Percentiles rank a stretch among this genome's conserved stretches.
These are phyloP conservation scores for Agrotis clavis DNA, from an alignment of 2,888 invertebrate genomes.

Conservation along the genomic window DNA sequence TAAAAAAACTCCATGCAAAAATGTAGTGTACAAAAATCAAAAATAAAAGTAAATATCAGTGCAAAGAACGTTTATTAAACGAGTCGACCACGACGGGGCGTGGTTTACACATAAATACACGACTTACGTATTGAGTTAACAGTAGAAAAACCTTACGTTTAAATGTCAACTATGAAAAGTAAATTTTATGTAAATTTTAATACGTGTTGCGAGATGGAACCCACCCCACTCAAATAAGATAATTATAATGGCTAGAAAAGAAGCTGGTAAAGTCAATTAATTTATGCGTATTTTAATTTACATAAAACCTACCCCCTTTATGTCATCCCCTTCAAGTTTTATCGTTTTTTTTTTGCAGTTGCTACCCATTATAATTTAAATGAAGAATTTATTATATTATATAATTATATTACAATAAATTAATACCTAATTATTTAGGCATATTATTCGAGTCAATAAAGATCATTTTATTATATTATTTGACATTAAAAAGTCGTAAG, in stretches of 20 bases:
- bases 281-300: not conserved
- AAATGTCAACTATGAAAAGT: not conserved
- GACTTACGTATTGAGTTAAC: constrained; percentile 38
- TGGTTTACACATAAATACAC: constrained; percentile 45
- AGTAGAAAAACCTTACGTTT: constrained; percentile 45
- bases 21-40: constrained; percentile 38
- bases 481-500: constrained; percentile 3
- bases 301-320: not conserved
- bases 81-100: constrained; percentile 38
- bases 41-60: constrained; percentile 67
- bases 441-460: not conserved
- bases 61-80: constrained; percentile 78
- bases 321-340: too few relatives aligned
- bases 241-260: not conserved
- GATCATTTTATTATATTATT: not conserved
- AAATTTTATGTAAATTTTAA: too few relatives aligned
- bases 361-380: not conserved
- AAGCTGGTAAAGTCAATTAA: not conserved
- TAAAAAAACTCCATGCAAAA: not conserved
- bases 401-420: too few relatives aligned
- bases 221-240: too few relatives aligned
- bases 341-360: too few relatives aligned
- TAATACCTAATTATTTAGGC: not conserved
- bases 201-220: too few relatives aligned
- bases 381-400: not conserved